Evolutionary conservation across 2,888 invertebrate species (phyloP), one percentile per base, ranked within the genome.

Genomic region (Calephelis perditalis): DNA sequence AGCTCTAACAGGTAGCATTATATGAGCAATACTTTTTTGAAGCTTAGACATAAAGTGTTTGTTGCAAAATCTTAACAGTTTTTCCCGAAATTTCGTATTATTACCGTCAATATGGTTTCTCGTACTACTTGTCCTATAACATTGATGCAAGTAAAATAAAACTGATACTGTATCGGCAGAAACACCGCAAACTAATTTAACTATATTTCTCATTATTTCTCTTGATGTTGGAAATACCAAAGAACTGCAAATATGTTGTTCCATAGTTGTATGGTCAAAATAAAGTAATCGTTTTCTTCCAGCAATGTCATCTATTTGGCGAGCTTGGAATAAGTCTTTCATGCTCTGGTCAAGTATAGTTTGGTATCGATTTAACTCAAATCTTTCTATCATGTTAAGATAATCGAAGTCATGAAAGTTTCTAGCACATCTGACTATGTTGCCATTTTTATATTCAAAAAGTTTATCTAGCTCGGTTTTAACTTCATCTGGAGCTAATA

Each of bases 61-160:
- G 57, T 81, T 76, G 57, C 85, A 87, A 46, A 81, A 79, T 0
- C 86, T 84, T 36, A 90, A 61, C 15, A 89, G 72, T 63, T 87
- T 87, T 68, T 89, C 87, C 1, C 86, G 76, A 61, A 84, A 71
- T 54, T 78, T 82, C 1, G 77, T 81, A 62, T 89, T 87, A 63
- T 77, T 67, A 35, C 88, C 88, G 58, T 81, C 86, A 44, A 89
- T 64, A 62, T 83, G 82, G 62, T 88, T 85, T 60, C 69, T 81
- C 0, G 78, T 45, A 57, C 83, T 77, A 58, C 77, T 80, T 1
- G 81, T 80, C 69, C 87, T 78, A 61, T 82, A 81, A 63, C 88
- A 86, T 65, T 90, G 86, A 59, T 90, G 87, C 2, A 91, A 78
- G 63, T 84, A 91, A 67, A 89, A 91, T 11, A 91, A 74, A 1